Base-by-base conservation (phyloP, 2,888 invertebrate genomes). In the Tetranychus piercei region DNA sequence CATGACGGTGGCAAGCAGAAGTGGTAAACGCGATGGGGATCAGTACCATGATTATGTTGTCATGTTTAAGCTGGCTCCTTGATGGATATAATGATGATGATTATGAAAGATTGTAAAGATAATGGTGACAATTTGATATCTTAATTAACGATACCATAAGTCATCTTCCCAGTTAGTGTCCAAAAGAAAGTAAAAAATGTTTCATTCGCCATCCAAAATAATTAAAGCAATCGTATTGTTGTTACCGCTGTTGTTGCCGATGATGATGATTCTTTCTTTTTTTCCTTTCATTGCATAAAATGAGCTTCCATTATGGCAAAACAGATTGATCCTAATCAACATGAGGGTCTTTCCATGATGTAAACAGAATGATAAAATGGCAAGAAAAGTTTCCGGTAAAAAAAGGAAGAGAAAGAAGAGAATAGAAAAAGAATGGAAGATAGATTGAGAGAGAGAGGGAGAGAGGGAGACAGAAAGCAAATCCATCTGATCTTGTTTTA, bases 371-470 rank as follows among this genome's bases (percentile, higher is more conserved):
- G 69, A 69, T 23, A 23, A 69, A 69, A 23, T 69, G n/a, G 8
- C 9, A 9, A 22, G 69, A 69, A 69, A 69, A 23, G 20, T 20
- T 20, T 20, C 22, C 20, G 22, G 34, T 23, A 23, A 23, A 23
- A 20, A 20, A 22, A 18, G 18, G 22, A 9, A 55, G 55, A 55
- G 55, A 9, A 55, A 15, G 55, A 20, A 66, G 20, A 11, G n/a
- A 22, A 22, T 67, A 67, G 9, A 67, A n/a, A 67, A 67, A 67
- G 67, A 67, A n/a, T 18, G n/a, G 23, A 22, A 67, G 67, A 67
- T 15, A 67, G 67, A 67, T n/a, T 18, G n/a, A 67, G 22, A 67
- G n/a, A 67, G 67, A 67, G 6, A 67, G 67, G 0, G 8, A 67
- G 67, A 18, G 22, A 23, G 69, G 3, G 55, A 55, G 55, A 6